A percentile compares a stretch with the other conserved stretches of the same genome.
phyloP scores from a whole-genome alignment of 2,113 vertebrate species.

The Gadus chalcogrammus region DNA sequence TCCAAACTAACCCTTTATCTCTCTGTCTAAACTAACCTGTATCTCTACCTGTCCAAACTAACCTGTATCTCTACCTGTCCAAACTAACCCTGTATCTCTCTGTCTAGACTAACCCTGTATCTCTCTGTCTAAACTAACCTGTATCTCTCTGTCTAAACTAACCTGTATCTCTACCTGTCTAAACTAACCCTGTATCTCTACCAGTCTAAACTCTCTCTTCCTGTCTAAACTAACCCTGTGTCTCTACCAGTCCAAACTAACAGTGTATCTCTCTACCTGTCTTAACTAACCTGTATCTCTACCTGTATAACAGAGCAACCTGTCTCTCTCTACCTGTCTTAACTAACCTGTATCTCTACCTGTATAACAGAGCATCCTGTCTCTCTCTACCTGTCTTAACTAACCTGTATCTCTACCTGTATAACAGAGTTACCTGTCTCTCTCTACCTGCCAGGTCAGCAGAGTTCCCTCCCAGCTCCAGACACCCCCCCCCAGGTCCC shows the following conservation, averaged over 20 bases:
- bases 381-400: not conserved
- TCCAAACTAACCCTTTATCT: no score
- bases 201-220: no score
- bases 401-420: constrained; percentile 21
- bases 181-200: not conserved
- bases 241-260: no score
- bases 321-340: no score
- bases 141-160: not conserved
- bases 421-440: not conserved
- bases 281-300: constrained; percentile 16
- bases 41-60: no score
- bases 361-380: not conserved
- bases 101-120: not conserved
- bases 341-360: not conserved
- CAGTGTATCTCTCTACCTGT: constrained; percentile 4
- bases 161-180: not conserved
- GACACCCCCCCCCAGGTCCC: constrained; percentile 75
- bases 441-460: constrained; percentile 62
- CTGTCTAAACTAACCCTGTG: no score
- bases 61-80: no score
- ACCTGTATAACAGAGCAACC: not conserved
- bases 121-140: constrained; percentile 2
- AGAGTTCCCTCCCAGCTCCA: constrained; percentile 76
- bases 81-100: no score
- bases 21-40: no score